Base-by-base conservation (phyloP, 2,888 invertebrate genomes). In the Chymomyza fuscimana region DNA sequence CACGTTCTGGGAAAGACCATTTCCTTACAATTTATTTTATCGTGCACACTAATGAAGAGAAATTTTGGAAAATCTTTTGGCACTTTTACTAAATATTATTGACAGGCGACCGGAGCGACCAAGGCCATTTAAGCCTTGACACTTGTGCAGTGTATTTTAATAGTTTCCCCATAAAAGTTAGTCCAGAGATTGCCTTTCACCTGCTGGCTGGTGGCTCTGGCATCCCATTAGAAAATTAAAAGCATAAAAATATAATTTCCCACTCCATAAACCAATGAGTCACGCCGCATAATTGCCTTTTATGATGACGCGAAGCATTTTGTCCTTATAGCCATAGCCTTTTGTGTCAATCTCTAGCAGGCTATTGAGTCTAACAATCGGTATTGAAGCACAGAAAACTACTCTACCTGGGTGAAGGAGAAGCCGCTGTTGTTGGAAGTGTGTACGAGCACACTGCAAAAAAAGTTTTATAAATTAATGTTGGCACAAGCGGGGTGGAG, bases 391-490 rank as follows among this genome's bases (percentile, higher is more conserved):
- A 10, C 4, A 3, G 40, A 2, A 46, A 46, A 46, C 52, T 19
- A 54, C 32, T 62, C 59, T 70, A 87, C 83, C 87, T 83, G 87
- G 70, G 40, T 65, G 70, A 65, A 69, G 68, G 66, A 70, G 72
- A 76, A 63, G 69, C 46, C 58, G 63, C 32, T n/a, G 25, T 46
- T 46, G 40, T 46, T 46, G 12, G 1, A 46, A 46, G 40, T n/a
- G 60, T 46, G 32, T 5, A 16, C 77, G 72, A 59, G 59, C 19
- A 54, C 54, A 54, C 16, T 50, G 60, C 3, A 36, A 50, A 64
- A 63, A 65, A 79, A 79, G 78, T 82, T 77, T 78, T 76, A 78
- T 65, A 80, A 85, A 80, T 85, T 85, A 85, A 87, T 83, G 83
- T 76, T 75, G 74, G 73, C 72, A 67, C 59, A 46, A 58, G 52